phyloP scores from a whole-genome alignment of 2,888 invertebrate species.

The Agrotis puta region DNA sequence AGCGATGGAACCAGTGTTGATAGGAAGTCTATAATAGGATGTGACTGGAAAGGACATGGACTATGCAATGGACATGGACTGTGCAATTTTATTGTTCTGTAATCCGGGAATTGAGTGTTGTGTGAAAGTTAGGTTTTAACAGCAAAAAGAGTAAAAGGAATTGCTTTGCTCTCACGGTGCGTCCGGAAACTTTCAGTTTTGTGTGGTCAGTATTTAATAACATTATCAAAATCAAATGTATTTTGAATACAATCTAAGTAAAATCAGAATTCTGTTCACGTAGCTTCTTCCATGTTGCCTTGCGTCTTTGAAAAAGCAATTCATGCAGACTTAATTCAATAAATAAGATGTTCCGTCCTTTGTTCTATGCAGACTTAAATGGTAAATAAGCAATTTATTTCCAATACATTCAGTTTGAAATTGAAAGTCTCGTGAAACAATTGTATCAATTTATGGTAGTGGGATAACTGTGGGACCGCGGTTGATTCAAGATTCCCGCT shows the following conservation, averaged over 20 bases:
- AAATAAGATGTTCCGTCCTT: conserved; percentile 60
- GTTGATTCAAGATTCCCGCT: conserved; percentile 80
- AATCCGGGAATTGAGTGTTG: conserved; percentile 13
- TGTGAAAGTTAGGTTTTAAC: conserved; percentile 29
- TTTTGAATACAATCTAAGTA: background rate
- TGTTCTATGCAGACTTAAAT: conserved; percentile 58
- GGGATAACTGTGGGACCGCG: conserved; percentile 83
- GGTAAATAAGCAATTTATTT: conserved; percentile 65
- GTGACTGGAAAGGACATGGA: conserved; percentile 61
- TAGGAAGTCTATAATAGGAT: conserved; percentile 66
- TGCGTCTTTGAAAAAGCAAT: conserved; percentile 49
- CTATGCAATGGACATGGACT: conserved; percentile 66
- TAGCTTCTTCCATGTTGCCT: conserved; percentile 41
- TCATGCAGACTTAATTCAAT: conserved; percentile 56
- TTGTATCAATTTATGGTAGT: conserved; percentile 74
- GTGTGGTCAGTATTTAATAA: background rate
- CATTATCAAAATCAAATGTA: conserved; percentile 20
- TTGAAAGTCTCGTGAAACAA: conserved; percentile 69
- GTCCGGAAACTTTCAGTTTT: conserved; percentile 3
- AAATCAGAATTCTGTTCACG: conserved; percentile 13
- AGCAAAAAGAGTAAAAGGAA: conserved; percentile 16
- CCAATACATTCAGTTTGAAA: conserved; percentile 67
- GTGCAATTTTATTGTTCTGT: conserved; percentile 74
- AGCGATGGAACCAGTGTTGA: conserved; percentile 50
- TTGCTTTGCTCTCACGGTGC: conserved; percentile 22